Percentiles rank a stretch among this genome's conserved stretches.
Evolutionary conservation across 2,888 invertebrate genomes (phyloP).

Genomic region (Timema cristinae): DNA sequence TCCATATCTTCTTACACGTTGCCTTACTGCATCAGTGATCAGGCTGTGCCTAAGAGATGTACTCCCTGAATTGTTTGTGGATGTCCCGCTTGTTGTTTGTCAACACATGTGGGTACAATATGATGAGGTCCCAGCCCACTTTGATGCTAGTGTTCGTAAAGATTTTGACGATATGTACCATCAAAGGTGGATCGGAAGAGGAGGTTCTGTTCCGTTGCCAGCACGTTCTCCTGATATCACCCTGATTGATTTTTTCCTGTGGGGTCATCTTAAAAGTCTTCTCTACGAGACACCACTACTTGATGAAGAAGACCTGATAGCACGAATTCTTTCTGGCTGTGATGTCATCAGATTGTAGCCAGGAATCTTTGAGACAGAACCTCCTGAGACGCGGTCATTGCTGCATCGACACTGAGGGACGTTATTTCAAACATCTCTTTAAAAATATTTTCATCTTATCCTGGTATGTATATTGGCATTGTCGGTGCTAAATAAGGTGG

Average conservation of each 20-base stretch:
- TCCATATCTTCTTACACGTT: neutral
- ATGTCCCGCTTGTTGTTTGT: conserved; percentile 7
- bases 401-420: neutral
- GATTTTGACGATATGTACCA: neutral
- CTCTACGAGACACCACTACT: neutral
- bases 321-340: neutral
- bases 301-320: neutral
- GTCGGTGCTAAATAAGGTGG: no score
- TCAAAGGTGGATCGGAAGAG: neutral
- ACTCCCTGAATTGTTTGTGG: neutral
- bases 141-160: neutral
- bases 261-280: neutral
- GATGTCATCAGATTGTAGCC: neutral
- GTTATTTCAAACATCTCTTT: neutral
- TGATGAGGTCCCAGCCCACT: conserved; percentile 11
- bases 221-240: neutral
- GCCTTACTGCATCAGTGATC: neutral
- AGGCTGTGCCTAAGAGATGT: neutral
- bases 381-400: neutral
- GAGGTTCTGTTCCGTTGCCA: neutral
- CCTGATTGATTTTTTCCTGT: neutral
- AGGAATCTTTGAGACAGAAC: neutral
- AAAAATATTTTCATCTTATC: neutral
- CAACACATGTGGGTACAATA: neutral
- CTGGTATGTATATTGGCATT: neutral